These are phyloP conservation scores for Therioaphis trifolii DNA, from an alignment of 2,888 invertebrate genomes.

Conservation along the genomic window DNA sequence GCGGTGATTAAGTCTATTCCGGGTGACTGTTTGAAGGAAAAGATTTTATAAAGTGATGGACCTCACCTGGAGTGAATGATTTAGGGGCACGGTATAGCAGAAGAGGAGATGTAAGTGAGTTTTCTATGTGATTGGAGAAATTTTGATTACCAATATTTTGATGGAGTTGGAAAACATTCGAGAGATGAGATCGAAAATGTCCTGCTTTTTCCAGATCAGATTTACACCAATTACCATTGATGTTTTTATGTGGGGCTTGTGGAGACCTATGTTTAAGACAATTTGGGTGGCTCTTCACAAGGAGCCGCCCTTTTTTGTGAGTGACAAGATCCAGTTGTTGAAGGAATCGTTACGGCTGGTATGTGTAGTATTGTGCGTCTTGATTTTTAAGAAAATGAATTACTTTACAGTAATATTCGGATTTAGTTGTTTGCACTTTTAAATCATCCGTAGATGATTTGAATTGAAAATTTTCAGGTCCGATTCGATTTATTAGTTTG, in stretches of 20 bases:
- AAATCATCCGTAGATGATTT: constrained; percentile 12
- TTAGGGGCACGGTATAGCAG: too few species aligned
- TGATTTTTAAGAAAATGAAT: not conserved
- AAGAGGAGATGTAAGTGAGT: not conserved
- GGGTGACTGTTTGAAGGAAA: too few species aligned
- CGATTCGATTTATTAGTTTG: not conserved
- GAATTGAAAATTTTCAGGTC: not conserved
- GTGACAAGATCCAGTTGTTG: too few species aligned
- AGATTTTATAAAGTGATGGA: too few species aligned
- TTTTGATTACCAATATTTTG: too few species aligned
- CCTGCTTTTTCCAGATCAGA: not conserved
- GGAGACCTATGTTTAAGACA: too few species aligned
- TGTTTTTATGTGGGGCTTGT: too few species aligned
- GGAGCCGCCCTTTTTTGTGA: too few species aligned
- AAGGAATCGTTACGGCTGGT: too few species aligned
- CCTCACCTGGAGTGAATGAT: too few species aligned
- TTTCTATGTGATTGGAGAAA: not conserved
- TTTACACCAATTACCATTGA: not conserved
- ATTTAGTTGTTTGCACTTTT: constrained; percentile 14
- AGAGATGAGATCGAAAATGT: not conserved
- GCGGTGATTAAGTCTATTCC: not conserved
- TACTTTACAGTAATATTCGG: not conserved
- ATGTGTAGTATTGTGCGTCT: not conserved
- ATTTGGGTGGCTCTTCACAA: too few species aligned
- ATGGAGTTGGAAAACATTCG: too few species aligned